Evolutionary conservation across 2,113 vertebrate genomes (phyloP).

Genomic region (Gallinago undulata): DNA sequence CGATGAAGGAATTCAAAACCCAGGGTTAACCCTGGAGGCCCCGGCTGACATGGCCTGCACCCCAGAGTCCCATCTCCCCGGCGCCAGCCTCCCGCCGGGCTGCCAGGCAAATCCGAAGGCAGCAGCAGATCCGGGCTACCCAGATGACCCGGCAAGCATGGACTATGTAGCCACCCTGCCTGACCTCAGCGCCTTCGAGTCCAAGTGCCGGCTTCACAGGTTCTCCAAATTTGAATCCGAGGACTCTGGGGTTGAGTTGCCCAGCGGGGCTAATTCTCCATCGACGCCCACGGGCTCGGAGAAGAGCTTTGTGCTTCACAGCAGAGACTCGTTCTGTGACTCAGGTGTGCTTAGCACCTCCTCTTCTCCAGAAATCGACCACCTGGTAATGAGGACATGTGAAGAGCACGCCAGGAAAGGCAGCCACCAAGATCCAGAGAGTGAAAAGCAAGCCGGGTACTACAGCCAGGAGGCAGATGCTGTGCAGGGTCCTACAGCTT

Average conservation of each 20-base stretch:
- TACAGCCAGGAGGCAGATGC: not conserved
- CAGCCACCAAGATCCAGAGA: not conserved
- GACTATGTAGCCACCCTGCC: conserved; percentile 71
- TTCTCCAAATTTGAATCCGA: conserved; percentile 87
- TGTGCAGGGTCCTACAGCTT: not conserved
- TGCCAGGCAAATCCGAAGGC: not conserved
- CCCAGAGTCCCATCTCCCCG: not conserved
- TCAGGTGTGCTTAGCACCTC: conserved; percentile 76
- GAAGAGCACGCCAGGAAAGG: conserved; percentile 28
- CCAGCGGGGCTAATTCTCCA: conserved; percentile 84
- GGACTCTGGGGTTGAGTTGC: conserved; percentile 86
- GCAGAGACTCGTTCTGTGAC: conserved; percentile 83
- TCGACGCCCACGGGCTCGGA: conserved; percentile 81
- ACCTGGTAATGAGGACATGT: conserved; percentile 50
- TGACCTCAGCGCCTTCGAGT: not conserved
- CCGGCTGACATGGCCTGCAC: not conserved
- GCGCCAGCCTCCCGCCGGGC: not conserved
- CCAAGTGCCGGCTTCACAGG: conserved; percentile 63
- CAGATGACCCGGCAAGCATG: not conserved
- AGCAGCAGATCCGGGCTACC: not conserved
- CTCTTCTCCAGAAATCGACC: conserved; percentile 66
- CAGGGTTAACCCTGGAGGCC: conserved; percentile 50
- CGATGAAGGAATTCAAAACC: conserved; percentile 72
- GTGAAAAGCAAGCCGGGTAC: not conserved
- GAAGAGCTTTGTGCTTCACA: conserved; percentile 87